Conservation (phyloP, 2,113 vertebrate genomes). For the Mormyrus iriodes region DNA sequence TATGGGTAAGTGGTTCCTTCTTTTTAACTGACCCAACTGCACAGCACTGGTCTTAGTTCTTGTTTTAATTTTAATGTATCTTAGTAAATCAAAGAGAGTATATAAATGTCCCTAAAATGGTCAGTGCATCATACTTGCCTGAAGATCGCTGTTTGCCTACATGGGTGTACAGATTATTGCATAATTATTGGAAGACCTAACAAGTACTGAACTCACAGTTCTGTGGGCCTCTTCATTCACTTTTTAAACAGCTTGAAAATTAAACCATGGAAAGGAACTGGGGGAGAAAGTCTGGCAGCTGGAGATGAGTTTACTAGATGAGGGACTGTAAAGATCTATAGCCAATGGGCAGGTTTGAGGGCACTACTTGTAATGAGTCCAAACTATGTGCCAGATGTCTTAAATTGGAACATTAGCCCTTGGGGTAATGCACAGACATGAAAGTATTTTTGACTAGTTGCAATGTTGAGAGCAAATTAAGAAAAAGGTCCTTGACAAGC, state of each 20-base stretch:
- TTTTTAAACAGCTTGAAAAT: conserved; percentile 2
- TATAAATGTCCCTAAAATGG: neutral
- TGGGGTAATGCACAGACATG: neutral
- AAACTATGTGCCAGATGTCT: neutral
- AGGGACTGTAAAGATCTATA: neutral
- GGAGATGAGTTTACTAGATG: neutral
- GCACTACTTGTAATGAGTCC: neutral
- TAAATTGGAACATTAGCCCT: neutral
- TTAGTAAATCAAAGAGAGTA: neutral
- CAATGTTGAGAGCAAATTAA: conserved; percentile 5
- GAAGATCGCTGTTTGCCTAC: neutral
- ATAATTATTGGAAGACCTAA: neutral
- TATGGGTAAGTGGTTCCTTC: neutral
- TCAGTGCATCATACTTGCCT: neutral
- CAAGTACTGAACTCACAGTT: neutral
- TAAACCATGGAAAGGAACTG: neutral
- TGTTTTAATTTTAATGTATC: neutral
- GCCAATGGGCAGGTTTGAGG: neutral
- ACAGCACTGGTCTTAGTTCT: neutral
- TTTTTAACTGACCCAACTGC: neutral
- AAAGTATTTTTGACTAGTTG: neutral
- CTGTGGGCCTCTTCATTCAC: neutral
- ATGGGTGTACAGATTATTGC: neutral
- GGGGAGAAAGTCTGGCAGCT: neutral
- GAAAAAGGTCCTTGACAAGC: neutral